Evolutionary conservation across 2,797 vertebrate species (phyloP), one percentile per base, ranked within the genome.

Genomic region (Anguilla anguilla): DNA sequence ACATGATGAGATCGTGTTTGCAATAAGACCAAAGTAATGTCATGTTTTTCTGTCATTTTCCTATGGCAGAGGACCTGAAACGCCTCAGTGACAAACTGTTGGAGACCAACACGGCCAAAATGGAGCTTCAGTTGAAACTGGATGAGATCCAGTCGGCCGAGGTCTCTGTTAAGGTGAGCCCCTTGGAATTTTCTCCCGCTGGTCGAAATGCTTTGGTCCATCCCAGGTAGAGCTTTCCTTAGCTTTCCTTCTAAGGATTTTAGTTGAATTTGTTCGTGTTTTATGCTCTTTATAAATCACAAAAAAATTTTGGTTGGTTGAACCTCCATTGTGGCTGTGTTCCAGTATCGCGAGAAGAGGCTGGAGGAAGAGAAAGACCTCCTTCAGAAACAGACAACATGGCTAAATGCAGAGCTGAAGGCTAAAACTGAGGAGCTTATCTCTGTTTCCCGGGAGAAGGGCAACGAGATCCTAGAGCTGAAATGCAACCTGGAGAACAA

Each of bases 321-420:
- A n/a, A 69, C 28, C 67, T 15, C 0, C 22, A 51, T n/a, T 89
- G 74, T 43, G 28, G 85, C 35, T 85, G 86, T 84, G 67, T 86
- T 79, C 46, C 86, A 99, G 98, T 96, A 97, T 92, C 96, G 97
- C 53, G 98, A 99, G 93, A 99, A 97, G 89, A 97, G 97, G 2
- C 94, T 98, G 95, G 97, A 98, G 87, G 98, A 99, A 93, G 98
- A 99, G 91, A 99, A 98, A 39, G 98, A 98, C 90, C 94, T 99
- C 6, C 93, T 98, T 0, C 97, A 97, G 91, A 97, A 94, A 90
- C 98, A 98, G 77, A 97, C 96, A 6, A 95, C 95, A 0, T 99
- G 98, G 98, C 91, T 99, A 87, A 97, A 96, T 25, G 39, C 95
- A 0, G 97, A 99, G 87, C 92, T 99, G 92, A 97, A 98, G 92